Conservation (phyloP, 2,797 vertebrate species). For the Lagorchestes hirsutus region DNA sequence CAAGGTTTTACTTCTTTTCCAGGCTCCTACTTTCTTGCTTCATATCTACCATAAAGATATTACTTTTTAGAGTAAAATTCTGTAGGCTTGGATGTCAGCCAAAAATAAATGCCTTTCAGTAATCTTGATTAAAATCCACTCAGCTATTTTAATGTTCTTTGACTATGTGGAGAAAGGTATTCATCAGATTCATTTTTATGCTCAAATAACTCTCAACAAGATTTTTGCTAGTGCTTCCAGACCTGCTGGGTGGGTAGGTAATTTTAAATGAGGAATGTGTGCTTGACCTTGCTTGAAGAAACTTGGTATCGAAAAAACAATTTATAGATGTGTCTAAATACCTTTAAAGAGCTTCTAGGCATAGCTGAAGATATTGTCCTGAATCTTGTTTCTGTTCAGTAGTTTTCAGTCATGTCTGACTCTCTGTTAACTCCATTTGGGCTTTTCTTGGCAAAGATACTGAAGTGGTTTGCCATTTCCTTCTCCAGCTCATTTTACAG, state of each 20-base stretch:
- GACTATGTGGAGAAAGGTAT: slow-evolving; percentile 40
- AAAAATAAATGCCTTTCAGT: slow-evolving; percentile 56
- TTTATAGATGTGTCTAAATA: slow-evolving; percentile 8
- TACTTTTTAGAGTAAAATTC: slow-evolving; percentile 18
- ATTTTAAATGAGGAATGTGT: slow-evolving; percentile 34
- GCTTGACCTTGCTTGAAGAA: slow-evolving; percentile 18
- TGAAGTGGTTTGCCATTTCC: neutral
- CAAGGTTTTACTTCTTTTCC: neutral
- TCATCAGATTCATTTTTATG: slow-evolving; percentile 43
- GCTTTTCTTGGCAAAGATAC: neutral
- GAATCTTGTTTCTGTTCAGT: neutral
- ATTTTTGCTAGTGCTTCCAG: slow-evolving; percentile 17
- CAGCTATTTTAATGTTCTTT: slow-evolving; percentile 43
- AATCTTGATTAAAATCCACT: slow-evolving; percentile 60
- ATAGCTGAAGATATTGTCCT: neutral
- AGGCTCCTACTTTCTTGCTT: neutral
- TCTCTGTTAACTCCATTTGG: neutral
- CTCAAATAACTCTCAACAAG: slow-evolving; percentile 50
- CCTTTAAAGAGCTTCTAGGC: neutral
- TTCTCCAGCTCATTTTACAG: neutral
- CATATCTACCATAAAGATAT: slow-evolving; percentile 18
- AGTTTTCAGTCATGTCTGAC: neutral
- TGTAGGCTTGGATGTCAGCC: slow-evolving; percentile 46
- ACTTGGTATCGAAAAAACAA: slow-evolving; percentile 8
- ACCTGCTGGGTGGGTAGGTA: neutral